phyloP scores from a whole-genome alignment of 2,888 invertebrate species.

The Asteroscopus sphinx region DNA sequence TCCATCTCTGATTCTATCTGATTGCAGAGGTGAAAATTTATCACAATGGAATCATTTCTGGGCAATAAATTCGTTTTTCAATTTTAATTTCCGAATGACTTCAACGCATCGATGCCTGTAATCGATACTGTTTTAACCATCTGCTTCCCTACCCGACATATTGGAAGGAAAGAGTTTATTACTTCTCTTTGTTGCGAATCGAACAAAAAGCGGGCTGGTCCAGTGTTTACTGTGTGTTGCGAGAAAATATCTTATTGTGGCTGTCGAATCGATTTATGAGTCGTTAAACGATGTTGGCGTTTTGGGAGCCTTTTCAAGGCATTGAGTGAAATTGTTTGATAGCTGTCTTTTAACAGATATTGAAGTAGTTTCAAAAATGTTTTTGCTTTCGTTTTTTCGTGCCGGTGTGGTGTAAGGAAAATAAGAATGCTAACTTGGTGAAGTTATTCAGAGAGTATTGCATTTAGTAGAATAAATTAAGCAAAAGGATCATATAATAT shows the following conservation, averaged over 20 bases:
- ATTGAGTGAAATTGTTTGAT: conserved; percentile 3
- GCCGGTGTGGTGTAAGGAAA: too few species aligned
- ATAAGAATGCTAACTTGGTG: too few species aligned
- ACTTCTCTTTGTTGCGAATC: conserved; percentile 58
- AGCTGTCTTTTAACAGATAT: neutral
- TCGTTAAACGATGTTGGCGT: conserved; percentile 32
- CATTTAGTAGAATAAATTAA: too few species aligned
- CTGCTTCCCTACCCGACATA: conserved; percentile 51
- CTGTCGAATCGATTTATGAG: conserved; percentile 46
- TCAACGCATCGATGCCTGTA: conserved; percentile 26
- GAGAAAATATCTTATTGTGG: conserved; percentile 53
- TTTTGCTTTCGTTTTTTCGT: too few species aligned
- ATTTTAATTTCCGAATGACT: conserved; percentile 18
- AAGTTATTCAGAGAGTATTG: too few species aligned
- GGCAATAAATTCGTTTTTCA: conserved; percentile 6
- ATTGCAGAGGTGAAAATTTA: neutral
- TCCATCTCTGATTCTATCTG: neutral
- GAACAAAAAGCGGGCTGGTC: conserved; percentile 48
- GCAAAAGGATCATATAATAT: too few species aligned
- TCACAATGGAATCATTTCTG: neutral
- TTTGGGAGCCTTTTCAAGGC: conserved; percentile 15
- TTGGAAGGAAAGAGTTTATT: conserved; percentile 64
- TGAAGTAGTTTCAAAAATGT: too few species aligned
- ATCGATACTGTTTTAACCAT: conserved; percentile 54
- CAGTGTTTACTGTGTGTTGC: conserved; percentile 51